Evolutionary conservation across 2,888 invertebrate species (phyloP).

Genomic region (Eubasilissa splendida): DNA sequence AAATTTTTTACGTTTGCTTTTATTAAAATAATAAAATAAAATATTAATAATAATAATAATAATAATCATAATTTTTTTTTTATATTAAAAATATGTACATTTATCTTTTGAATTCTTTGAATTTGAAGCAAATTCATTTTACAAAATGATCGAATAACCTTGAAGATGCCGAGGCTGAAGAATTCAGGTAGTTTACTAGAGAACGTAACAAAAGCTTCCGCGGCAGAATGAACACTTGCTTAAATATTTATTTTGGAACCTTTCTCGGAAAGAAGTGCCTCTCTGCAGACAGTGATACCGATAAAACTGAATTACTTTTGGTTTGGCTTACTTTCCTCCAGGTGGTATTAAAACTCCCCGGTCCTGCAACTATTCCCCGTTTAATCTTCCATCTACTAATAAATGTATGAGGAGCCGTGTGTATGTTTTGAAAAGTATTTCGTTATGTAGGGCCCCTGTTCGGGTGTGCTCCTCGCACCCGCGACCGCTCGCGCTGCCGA

Average conservation of each 20-base stretch:
- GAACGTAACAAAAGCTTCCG: neutral
- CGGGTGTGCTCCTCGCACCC: neutral
- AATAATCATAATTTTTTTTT: too few species aligned
- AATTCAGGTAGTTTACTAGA: neutral
- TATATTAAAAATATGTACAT: too few species aligned
- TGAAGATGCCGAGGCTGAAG: too few species aligned
- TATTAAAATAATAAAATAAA: too few species aligned
- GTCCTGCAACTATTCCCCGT: constrained; percentile 57
- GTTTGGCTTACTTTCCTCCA: constrained; percentile 51
- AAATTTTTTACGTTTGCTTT: too few species aligned
- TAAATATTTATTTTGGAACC: constrained; percentile 28
- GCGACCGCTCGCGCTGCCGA: neutral
- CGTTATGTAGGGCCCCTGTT: constrained; percentile 24
- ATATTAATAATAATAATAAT: too few species aligned
- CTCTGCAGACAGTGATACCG: constrained; percentile 47
- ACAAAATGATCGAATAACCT: too few species aligned
- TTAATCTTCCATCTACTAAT: constrained; percentile 58
- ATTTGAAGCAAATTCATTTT: too few species aligned
- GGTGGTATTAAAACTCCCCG: constrained; percentile 53
- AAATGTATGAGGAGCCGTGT: constrained; percentile 57
- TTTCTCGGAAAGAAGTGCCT: constrained; percentile 10
- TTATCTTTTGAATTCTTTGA: too few species aligned
- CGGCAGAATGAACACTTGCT: constrained; percentile 11
- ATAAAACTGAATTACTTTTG: constrained; percentile 58
- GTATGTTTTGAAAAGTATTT: constrained; percentile 54